These are phyloP conservation scores for Drymodes brunneopygia DNA, from an alignment of 2,113 vertebrate genomes.

Conservation along the genomic window DNA sequence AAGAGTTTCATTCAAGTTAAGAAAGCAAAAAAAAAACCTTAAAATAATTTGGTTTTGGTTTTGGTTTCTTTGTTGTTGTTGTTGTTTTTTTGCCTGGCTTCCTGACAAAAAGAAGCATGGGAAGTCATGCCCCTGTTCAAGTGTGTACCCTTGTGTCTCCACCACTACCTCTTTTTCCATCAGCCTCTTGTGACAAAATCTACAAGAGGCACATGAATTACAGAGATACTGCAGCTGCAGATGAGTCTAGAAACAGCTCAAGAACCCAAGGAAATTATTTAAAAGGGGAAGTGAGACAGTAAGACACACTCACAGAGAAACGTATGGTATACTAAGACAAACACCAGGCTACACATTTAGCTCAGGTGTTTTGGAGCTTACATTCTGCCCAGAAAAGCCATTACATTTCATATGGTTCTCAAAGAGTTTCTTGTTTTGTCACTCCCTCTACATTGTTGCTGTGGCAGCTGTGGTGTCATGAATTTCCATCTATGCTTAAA, in stretches of 20 bases:
- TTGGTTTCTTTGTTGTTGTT: background rate
- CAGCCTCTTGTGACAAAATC: background rate
- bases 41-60: background rate
- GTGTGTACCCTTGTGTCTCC: accelerated
- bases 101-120: background rate
- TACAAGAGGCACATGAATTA: accelerated
- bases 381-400: background rate
- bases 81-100: background rate
- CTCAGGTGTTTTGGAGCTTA: background rate
- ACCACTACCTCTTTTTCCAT: background rate
- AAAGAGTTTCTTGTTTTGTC: background rate
- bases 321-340: accelerated
- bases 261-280: background rate
- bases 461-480: background rate
- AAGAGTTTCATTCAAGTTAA: background rate
- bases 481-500: background rate
- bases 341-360: background rate
- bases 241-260: background rate
- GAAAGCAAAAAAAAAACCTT: background rate
- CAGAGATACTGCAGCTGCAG: background rate
- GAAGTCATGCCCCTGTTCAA: background rate
- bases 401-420: background rate
- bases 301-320: background rate
- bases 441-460: accelerated
- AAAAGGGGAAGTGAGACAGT: background rate